Evolutionary conservation across 2,113 vertebrate species (phyloP).

Genomic region (Plecotus auritus): DNA sequence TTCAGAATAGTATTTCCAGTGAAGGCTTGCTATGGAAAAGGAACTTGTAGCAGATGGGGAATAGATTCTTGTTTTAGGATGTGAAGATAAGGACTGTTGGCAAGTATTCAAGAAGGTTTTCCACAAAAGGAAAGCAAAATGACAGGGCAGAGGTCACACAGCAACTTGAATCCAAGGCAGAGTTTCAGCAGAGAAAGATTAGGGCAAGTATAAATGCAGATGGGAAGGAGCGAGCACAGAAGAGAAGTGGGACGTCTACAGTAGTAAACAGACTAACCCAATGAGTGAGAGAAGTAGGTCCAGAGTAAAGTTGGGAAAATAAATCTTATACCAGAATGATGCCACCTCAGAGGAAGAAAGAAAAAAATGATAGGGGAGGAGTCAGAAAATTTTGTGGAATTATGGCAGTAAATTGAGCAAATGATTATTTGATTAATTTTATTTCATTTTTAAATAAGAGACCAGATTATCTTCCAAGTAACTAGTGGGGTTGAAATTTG

Average conservation of each 20-base stretch:
- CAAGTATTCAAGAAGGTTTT: not conserved
- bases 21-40: not conserved
- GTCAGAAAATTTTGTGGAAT: not conserved
- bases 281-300: not conserved
- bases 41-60: not conserved
- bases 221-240: not conserved
- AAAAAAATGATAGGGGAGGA: not conserved
- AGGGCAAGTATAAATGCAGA: not conserved
- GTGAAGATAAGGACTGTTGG: not conserved
- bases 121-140: not conserved
- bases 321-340: not conserved
- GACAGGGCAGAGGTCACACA: not conserved
- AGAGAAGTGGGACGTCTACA: not conserved
- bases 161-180: not conserved
- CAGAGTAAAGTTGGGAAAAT: not conserved
- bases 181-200: not conserved
- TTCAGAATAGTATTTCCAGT: not conserved
- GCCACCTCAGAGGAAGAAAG: not conserved
- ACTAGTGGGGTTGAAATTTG: not conserved
- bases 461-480: not conserved
- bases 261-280: not conserved
- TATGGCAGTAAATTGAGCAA: not conserved
- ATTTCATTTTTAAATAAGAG: not conserved
- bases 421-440: not conserved
- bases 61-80: not conserved